Evolutionary conservation across 2,113 vertebrate species (phyloP), one percentile per base, ranked within the genome.

Genomic region (Prunella himalayana): DNA sequence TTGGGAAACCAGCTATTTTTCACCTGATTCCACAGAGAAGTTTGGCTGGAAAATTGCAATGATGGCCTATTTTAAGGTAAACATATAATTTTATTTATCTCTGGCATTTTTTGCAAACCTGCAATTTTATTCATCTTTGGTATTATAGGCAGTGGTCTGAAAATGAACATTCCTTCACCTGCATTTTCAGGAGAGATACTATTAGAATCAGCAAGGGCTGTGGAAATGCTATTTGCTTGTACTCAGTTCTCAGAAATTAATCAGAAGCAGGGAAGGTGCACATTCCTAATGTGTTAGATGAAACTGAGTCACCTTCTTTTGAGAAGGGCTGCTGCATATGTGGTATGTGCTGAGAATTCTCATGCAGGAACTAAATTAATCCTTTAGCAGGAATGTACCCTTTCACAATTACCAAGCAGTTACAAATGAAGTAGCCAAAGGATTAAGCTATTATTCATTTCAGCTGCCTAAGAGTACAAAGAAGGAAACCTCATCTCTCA

Each of bases 371-470:
- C 82, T 70, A 70, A 97, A 97, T 94, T 90, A 95, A 95, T 94
- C 93, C 73, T 83, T 94, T 61, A 88, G 78, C 82, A 89, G 77
- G 94, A 92, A 95, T 91, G 90, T 86, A 75, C 94, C 53, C 50
- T 89, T 96, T 96, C 86, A 92, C 88, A 97, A 96, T 83, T 94
- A 97, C 88, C 88, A 91, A 92, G 68, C 76, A 96, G 88, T 95
- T 96, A 86, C 84, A 98, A 97, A 96, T 93, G 65, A 84, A 95
- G 87, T 83, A 76, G 76, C 86, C 63, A 53, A 71, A 63, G 88
- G 69, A 95, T 97, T 96, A 92, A 90, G 66, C 73, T 85, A 90
- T 94, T 94, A 97, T 51, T 97, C 94, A 94, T 97, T 97, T 96
- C 70, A 96, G 61, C 94, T 97, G 92, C 28, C 65, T 80, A 54